Conservation (phyloP, 1,140 invertebrate species). For the Zaprionus lachaisei region DNA sequence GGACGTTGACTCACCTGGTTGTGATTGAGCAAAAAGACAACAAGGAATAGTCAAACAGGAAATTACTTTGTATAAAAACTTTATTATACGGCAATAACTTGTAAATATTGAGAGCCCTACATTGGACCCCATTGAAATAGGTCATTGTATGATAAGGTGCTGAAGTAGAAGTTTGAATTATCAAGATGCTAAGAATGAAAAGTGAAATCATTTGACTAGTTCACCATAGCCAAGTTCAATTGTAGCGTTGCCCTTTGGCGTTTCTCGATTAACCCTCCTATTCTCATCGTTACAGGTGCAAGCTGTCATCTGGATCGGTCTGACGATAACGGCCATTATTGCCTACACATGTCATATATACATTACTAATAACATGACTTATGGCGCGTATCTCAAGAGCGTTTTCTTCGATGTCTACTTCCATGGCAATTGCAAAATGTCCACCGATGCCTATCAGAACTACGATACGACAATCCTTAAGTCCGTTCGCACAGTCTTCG, state of each 20-base stretch:
- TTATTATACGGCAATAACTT: neutral
- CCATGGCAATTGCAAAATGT: conserved; percentile 59
- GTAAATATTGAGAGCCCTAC: neutral
- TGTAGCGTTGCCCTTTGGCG: neutral
- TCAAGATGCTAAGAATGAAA: neutral
- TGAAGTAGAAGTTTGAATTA: neutral
- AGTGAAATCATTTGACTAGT: neutral
- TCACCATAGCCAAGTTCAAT: neutral
- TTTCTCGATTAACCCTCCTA: neutral
- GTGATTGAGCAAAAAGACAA: neutral
- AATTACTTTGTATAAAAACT: conserved; percentile 1
- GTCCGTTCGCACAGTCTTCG: conserved; percentile 56
- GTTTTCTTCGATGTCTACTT: conserved; percentile 76
- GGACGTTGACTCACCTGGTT: conserved; percentile 16
- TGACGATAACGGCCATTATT: conserved; percentile 72
- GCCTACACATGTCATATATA: conserved; percentile 70
- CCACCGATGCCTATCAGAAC: conserved; percentile 40
- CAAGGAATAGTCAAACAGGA: neutral
- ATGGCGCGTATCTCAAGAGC: conserved; percentile 52
- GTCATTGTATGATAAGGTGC: neutral
- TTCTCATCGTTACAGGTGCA: conserved; percentile 53
- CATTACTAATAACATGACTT: conserved; percentile 48
- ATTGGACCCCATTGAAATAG: neutral
- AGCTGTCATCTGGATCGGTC: conserved; percentile 71
- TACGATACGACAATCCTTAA: conserved; percentile 47